A percentile compares a stretch with the other conserved stretches of the same genome.
Evolutionary conservation across 2,113 vertebrate genomes (phyloP).

Genomic region (Hemichromis elongatus): DNA sequence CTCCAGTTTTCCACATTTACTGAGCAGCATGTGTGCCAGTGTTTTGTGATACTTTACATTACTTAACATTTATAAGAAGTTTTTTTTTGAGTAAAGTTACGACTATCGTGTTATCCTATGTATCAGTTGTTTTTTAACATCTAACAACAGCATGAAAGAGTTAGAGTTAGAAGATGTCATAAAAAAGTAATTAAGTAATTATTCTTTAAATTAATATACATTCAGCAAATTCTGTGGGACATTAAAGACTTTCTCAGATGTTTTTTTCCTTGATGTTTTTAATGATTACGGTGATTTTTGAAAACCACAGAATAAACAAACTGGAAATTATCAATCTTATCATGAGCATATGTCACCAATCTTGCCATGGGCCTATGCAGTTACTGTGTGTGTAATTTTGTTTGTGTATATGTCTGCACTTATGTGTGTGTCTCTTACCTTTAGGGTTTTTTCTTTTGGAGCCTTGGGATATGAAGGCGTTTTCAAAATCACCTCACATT

Average conservation of each 20-base stretch:
- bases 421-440: slow-evolving; percentile 22
- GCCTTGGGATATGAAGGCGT: slow-evolving; percentile 72
- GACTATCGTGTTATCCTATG: too few species aligned
- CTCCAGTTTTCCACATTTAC: not conserved
- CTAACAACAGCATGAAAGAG: too few species aligned
- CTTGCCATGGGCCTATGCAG: not conserved
- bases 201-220: too few species aligned
- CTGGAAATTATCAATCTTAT: not conserved
- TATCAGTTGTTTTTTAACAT: too few species aligned
- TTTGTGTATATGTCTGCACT: not conserved
- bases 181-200: too few species aligned
- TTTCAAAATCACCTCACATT: slow-evolving; percentile 76
- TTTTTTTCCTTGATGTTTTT: not conserved
- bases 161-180: too few species aligned
- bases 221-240: too few species aligned
- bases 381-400: not conserved
- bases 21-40: not conserved
- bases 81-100: too few species aligned
- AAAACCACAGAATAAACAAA: not conserved
- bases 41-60: not conserved
- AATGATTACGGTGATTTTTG: not conserved
- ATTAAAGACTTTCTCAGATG: not conserved
- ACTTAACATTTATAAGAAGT: not conserved
- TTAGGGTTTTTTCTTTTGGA: slow-evolving; percentile 84
- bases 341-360: not conserved